phyloP scores from a whole-genome alignment of 2,888 invertebrate genomes.

The Brachynemurus nebulosus region DNA sequence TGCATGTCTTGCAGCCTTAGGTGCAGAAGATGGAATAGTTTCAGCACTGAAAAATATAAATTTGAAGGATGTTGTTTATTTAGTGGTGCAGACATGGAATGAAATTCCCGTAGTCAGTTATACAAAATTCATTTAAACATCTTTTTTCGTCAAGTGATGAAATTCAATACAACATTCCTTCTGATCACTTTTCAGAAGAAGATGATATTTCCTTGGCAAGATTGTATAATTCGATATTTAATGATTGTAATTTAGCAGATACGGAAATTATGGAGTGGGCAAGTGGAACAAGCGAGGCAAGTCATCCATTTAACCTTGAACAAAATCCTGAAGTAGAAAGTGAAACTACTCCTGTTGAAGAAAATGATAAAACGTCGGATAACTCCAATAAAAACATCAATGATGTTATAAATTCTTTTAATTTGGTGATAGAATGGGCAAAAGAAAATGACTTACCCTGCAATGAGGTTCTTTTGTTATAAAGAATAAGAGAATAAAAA shows the following conservation, averaged over 20 bases:
- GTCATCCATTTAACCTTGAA: not conserved
- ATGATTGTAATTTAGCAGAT: not conserved
- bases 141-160: not conserved
- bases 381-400: not conserved
- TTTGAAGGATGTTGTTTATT: not conserved
- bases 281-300: not conserved
- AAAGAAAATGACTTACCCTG: not conserved
- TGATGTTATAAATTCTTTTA: not conserved
- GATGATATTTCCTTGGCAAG: not conserved
- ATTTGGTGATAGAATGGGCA: not conserved
- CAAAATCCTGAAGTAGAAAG: not conserved
- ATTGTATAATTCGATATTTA: not conserved
- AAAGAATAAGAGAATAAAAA: not conserved
- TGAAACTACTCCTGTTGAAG: not conserved
- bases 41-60: not conserved
- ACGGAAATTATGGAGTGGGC: not conserved
- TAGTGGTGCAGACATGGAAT: not conserved
- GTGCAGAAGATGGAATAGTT: not conserved
- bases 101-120: not conserved
- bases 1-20: not conserved
- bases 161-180: not conserved
- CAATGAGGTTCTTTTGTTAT: not conserved
- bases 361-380: not conserved
- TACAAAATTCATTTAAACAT: not conserved
- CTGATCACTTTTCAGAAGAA: not conserved